Base-by-base conservation (phyloP, 2,113 vertebrate species). In the Aviceda subcristata region DNA sequence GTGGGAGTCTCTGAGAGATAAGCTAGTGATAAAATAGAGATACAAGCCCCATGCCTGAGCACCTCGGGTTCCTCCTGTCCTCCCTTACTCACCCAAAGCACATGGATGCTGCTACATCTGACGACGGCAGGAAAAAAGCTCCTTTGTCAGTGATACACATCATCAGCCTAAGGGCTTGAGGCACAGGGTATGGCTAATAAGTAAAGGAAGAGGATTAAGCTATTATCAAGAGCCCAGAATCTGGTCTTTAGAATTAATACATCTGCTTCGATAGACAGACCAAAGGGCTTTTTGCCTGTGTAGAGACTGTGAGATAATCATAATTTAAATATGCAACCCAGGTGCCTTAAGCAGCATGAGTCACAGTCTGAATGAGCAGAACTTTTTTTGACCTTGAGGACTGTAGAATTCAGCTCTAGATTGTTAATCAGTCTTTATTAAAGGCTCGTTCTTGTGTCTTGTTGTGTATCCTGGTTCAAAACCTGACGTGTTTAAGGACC, bases 301-400 rank as follows among this genome's bases (percentile, higher is more conserved):
- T 64, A 86, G 22, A 81, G 24, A 21, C 30, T 43, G 24, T 56
- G 56, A 83, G 23, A 72, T 57, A 72, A 91, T 32, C 0, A 11
- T 79, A 45, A 64, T 69, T 66, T 90, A 94, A 90, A 89, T 73
- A 91, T 62, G 19, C 30, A 62, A 20, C 12, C 36, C 34, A 71
- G 27, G 27, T 90, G 53, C 38, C n/a, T 83, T 83, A 88, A 74
- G 26, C 59, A 93, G 38, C 38, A 39, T 74, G 50, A 95, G 12
- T 72, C 55, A 90, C 43, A 64, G 89, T 12, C 38, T 80, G 22
- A 82, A 91, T 27, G 9, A 91, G 13, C 32, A 91, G 59, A 83
- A 92, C 20, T 46, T 62, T 55, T 56, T 73, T 75, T 84, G 46
- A 86, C 86, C 51, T 90, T 93, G 72, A 88, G 20, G 21, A 71